Evolutionary conservation across 2,888 invertebrate genomes (phyloP), one percentile per base, ranked within the genome.

Genomic region (Tenthredo distinguenda): DNA sequence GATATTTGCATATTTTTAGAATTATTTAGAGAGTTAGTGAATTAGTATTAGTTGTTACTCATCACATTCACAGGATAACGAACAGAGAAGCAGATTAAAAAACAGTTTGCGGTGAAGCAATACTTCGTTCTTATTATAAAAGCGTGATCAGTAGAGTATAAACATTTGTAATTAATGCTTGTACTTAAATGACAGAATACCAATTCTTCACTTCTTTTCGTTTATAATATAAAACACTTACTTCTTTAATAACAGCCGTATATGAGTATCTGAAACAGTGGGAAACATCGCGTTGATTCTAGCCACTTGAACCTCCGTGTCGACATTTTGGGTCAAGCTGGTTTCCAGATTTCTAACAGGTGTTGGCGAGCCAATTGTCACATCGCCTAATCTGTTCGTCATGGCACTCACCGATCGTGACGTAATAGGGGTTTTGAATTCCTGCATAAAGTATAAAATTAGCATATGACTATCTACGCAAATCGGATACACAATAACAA

Each of bases 281-380:
- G 98, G 98, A 92, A 98, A 98, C 96, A 98, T 97, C 74, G 97
- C 96, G 90, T 97, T 96, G 89, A 98, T 97, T 94, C 97, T 98
- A 65, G 96, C 95, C 18, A 97, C 97, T 85, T 97, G 95, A 9
- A 96, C 96, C 89, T 97, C 97, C 0, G 96, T 95, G 87, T 97
- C 97, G 83, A 95, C 95, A 65, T 90, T 89, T 86, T 96, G 95
- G 0, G 95, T 95, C 85, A 95, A 94, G 81, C 96, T 95, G 4
- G 96, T 96, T 90, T 97, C 97, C 87, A 91, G 90, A 79, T 92
- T 92, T 88, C 89, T 91, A 3, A 92, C 86, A 47, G 93, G 93
- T 47, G 93, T 92, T 50, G 93, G 92, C 37, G 93, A 92, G 86
- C 91, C 92, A 85, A 93, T 90, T 18, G 93, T 93, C 89, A 93